Conservation (phyloP, 2,113 vertebrate genomes). For the Empidonax traillii region DNA sequence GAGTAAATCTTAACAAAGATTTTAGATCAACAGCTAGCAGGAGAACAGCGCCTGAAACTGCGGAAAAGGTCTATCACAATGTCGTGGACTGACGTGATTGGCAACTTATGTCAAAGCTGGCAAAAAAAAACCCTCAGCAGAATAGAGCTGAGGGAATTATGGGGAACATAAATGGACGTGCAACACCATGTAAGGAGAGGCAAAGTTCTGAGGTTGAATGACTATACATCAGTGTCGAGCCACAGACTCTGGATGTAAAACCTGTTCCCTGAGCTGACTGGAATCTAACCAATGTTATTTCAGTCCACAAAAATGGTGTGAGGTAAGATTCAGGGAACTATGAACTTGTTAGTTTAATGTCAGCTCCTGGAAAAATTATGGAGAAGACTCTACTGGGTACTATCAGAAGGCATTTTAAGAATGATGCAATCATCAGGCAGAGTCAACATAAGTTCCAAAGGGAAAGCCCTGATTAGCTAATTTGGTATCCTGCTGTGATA, state of each 20-base stretch:
- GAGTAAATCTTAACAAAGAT: not conserved
- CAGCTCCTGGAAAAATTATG: not conserved
- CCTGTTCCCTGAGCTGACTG: not conserved
- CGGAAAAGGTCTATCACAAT: not conserved
- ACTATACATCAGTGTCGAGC: no score
- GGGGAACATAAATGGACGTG: not conserved
- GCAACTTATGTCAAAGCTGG: not conserved
- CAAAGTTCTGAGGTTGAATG: not conserved
- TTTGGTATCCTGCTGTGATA: not conserved
- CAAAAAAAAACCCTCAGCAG: not conserved
- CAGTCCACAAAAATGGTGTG: not conserved
- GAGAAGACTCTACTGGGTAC: not conserved
- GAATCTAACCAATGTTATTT: not conserved
- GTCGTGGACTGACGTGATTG: not conserved
- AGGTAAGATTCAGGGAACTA: not conserved
- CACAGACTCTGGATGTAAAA: no score
- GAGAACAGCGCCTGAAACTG: not conserved
- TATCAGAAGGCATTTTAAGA: not conserved
- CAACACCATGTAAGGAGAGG: not conserved
- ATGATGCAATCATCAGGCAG: not conserved
- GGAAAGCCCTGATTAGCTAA: not conserved
- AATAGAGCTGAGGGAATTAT: not conserved
- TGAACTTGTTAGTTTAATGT: not conserved
- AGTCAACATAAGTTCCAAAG: not conserved
- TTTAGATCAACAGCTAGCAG: not conserved